Evolutionary conservation across 1,140 invertebrate genomes (phyloP), one percentile per base, ranked within the genome.

Genomic region (Tyrophagus putrescentiae): DNA sequence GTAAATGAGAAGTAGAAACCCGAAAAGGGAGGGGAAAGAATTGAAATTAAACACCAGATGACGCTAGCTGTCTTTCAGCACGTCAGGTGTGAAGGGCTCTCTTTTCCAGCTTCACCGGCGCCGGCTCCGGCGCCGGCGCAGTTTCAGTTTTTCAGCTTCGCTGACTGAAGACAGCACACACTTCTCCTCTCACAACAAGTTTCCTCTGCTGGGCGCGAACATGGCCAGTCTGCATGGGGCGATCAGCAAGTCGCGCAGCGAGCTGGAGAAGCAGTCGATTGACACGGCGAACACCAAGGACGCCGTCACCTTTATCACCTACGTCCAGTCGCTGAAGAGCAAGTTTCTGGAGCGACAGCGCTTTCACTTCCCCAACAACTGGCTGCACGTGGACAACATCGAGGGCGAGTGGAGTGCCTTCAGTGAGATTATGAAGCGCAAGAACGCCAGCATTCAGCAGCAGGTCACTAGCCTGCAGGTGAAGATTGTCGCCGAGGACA

Each of bases 351-450:
- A 97, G 72, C 76, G 92, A 45, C 94, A 98, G 70, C 79, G 91
- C 61, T 98, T 98, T 79, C 93, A 98, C 73, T 98, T 98, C 73
- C 95, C 94, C 23, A 81, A 82, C 36, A 82, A 81, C 66, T 99
- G 96, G 96, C 75, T 98, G 25, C 94, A 99, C 69, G 93, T 96
- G 45, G 96, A 99, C 71, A 96, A 98, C 70, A 88, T 99, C 64
- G 94, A 98, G 73, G 95, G 95, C 1, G 96, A 99, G 79, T 99
- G 96, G 96, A 85, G 87, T 54, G 94, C 96, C 0, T 97, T 99
- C 68, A 94, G 91, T 72, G 95, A 99, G 75, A 98, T 99, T 56
- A 92, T 99, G 68, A 90, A 92, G 68, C 79, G 95, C 27, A 98
- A 98, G 73, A 93, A 99, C 72, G 85, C 87, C 0, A 90, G 89